Evolutionary conservation across 2,888 invertebrate genomes (phyloP).

Genomic region (Cheilosia impressa): DNA sequence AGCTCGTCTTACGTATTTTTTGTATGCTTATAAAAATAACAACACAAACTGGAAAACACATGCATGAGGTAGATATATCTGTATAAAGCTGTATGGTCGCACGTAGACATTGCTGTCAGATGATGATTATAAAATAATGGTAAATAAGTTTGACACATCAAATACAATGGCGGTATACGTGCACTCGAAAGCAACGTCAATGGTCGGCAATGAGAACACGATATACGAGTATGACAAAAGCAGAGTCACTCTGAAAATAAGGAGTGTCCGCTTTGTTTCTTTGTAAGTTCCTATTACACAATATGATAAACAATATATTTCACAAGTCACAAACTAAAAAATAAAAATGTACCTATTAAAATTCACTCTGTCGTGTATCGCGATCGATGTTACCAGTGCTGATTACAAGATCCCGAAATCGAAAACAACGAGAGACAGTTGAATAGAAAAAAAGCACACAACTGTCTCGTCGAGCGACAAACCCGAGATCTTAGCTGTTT

Average conservation of each 20-base stretch:
- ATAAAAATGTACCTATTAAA: neutral
- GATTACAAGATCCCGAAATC: constrained; percentile 83
- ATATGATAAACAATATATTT: neutral
- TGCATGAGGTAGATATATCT: neutral
- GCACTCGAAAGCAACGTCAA: constrained; percentile 37
- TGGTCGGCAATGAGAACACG: constrained; percentile 39
- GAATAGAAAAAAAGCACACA: constrained; percentile 79
- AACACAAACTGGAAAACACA: constrained; percentile 41
- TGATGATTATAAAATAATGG: constrained; percentile 39
- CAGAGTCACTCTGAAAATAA: neutral
- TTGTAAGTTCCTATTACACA: neutral
- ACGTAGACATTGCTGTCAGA: neutral
- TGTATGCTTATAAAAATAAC: constrained; percentile 55
- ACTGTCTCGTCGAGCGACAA: constrained; percentile 83
- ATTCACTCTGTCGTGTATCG: constrained; percentile 5
- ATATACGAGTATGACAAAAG: constrained; percentile 12
- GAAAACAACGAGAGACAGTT: constrained; percentile 83
- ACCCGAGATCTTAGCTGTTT: constrained; percentile 82
- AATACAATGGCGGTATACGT: constrained; percentile 37
- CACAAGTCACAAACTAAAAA: neutral
- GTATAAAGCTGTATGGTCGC: constrained; percentile 18
- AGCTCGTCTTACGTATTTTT: constrained; percentile 23
- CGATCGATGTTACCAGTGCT: constrained; percentile 70
- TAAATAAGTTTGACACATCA: constrained; percentile 36
- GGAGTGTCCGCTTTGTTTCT: neutral